Conservation (phyloP, 2,797 vertebrate species). For the Okamejei kenojei region DNA sequence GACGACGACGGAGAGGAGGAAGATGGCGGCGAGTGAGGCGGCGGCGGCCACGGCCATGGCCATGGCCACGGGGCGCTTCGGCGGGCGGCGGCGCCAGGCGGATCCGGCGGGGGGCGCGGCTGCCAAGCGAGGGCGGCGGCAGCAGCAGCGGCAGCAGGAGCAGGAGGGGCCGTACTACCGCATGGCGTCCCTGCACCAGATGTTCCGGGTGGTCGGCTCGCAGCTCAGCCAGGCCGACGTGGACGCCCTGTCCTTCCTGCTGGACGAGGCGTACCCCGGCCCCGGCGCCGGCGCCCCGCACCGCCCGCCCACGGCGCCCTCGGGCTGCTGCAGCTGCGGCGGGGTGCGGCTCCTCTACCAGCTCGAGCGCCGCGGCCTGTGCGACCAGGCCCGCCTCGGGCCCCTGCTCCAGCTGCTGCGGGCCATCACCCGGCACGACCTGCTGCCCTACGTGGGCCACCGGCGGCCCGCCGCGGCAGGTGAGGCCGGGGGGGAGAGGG, state of each 20-base stretch:
- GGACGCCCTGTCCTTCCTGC: constrained; percentile 74
- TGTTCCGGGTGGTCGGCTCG: constrained; percentile 79
- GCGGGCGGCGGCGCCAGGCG: background rate
- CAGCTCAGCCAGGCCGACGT: constrained; percentile 76
- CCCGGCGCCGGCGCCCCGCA: constrained; percentile 54
- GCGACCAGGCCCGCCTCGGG: constrained; percentile 65
- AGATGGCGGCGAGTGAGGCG: background rate
- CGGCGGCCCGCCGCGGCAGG: constrained; percentile 76
- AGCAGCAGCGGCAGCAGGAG: constrained; percentile 58
- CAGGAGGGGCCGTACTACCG: constrained; percentile 56
- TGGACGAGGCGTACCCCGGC: constrained; percentile 64
- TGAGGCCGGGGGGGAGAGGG: constrained; percentile 42
- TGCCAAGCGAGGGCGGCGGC: constrained; percentile 50
- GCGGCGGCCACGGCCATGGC: too few species aligned
- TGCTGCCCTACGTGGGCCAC: constrained; percentile 64
- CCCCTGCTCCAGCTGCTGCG: background rate
- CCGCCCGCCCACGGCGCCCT: background rate
- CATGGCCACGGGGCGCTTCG: background rate
- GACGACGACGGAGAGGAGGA: background rate
- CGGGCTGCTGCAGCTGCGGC: constrained; percentile 41
- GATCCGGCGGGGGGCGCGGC: background rate
- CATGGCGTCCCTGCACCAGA: constrained; percentile 77
- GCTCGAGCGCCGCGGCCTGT: constrained; percentile 70
- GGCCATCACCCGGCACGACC: background rate
- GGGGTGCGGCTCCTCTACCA: constrained; percentile 74